These are phyloP conservation scores for Limulus polyphemus DNA, from an alignment of 2,888 invertebrate genomes.

Conservation along the genomic window DNA sequence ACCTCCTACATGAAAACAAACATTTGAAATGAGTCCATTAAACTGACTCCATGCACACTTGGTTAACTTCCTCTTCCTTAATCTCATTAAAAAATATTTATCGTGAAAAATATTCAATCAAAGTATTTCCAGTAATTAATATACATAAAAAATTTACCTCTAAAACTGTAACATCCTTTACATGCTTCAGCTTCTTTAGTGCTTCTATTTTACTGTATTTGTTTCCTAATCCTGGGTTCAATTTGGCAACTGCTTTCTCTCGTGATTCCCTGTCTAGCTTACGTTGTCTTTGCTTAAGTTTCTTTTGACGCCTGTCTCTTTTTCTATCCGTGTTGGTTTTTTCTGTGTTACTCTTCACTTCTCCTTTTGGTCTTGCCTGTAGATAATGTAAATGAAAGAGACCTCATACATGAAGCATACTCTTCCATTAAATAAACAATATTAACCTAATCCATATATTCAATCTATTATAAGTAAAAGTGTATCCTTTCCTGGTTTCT, in stretches of 20 bases:
- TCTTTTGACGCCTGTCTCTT: slow-evolving; percentile 69
- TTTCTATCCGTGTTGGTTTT: slow-evolving; percentile 74
- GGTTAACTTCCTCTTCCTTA: too few species aligned
- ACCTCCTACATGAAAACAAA: too few species aligned
- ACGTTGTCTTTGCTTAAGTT: slow-evolving; percentile 46
- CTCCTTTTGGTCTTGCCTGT: slow-evolving; percentile 38
- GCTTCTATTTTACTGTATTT: slow-evolving; percentile 47
- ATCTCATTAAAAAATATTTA: too few species aligned
- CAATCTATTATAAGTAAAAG: too few species aligned
- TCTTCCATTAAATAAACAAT: too few species aligned
- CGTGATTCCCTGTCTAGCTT: slow-evolving; percentile 38
- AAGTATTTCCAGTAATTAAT: too few species aligned
- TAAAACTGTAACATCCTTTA: slow-evolving; percentile 36
- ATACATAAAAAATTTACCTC: too few species aligned
- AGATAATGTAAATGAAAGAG: neutral
- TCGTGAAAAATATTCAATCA: too few species aligned
- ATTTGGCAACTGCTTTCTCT: slow-evolving; percentile 31
- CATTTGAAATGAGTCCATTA: too few species aligned
- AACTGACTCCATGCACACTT: too few species aligned
- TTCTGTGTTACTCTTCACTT: slow-evolving; percentile 58
- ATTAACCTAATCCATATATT: too few species aligned
- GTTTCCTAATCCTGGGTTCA: slow-evolving; percentile 38
- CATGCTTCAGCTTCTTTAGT: slow-evolving; percentile 50
- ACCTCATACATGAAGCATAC: neutral
- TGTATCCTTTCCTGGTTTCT: too few species aligned